Base-by-base conservation (phyloP, 2,113 vertebrate species). In the Bubalus kerabau region DNA sequence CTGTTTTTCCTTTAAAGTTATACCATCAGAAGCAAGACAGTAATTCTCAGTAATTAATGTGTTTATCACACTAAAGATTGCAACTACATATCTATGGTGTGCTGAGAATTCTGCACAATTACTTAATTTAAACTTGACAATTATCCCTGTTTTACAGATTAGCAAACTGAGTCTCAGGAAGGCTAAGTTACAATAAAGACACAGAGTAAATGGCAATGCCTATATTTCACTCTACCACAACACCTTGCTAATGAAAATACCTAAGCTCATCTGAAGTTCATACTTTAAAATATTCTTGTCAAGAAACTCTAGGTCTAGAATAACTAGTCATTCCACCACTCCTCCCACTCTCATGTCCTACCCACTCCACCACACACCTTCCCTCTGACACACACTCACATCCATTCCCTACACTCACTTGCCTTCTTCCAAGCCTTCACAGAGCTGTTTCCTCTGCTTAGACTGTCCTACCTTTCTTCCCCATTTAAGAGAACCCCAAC, bases 51-150 rank as follows among this genome's bases (percentile, higher is more conserved):
- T 46, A 46, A 46, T 26, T 56, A 84, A 83, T 15, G 59, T 86
- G 43, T 32, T 91, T 90, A 95, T 50, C 50, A 95, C 32, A 87
- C 43, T 52, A 81, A 89, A 24, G 15, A 52, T 9, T 95, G n/a
- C 87, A 94, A 91, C 1, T 74, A 32, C 8, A 7, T 80, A 91
- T 15, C 81, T 87, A 81, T 1, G 6, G 10, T 52, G 46, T 48
- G 13, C 26, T 80, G 64, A 85, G 16, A 56, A 54, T 24, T 85
- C 64, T 67, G 16, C 48, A 93, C 28, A 91, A 91, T 43, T 84
- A 62, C 54, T 96, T 78, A 46, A 95, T 62, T 85, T 74, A 94
- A 94, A 93, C 17, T 91, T 84, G 52, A 92, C 82, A 60, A 48
- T 6, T n/a, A 40, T 59, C 26, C 26, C 50, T 19, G 90, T 93